Conservation (phyloP, 1,140 invertebrate species). For the Eufriesea mexicana region DNA sequence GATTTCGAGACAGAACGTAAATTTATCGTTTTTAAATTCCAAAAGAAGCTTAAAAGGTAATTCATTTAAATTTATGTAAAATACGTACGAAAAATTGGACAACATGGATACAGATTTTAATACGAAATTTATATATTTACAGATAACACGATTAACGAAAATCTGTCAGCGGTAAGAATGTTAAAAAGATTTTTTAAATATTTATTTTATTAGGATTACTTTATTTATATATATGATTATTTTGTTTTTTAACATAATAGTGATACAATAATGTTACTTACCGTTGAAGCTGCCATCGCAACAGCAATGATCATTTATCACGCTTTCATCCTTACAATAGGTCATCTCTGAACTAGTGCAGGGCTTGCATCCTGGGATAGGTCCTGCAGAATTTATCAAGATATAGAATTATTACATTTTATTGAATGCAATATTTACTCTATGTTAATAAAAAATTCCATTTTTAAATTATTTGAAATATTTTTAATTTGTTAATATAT, state of each 20-base stretch:
- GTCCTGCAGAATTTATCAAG: conserved; percentile 77
- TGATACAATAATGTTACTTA: conserved; percentile 49
- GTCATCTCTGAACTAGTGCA: conserved; percentile 85
- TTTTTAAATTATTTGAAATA: neutral
- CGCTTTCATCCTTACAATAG: conserved; percentile 85
- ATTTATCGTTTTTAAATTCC: too few species aligned
- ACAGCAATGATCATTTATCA: conserved; percentile 88
- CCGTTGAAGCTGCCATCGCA: conserved; percentile 83
- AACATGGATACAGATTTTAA: too few species aligned
- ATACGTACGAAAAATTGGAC: too few species aligned
- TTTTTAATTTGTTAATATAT: neutral
- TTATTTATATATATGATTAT: too few species aligned
- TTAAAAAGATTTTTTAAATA: neutral
- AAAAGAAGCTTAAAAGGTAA: too few species aligned
- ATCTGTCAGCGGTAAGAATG: too few species aligned
- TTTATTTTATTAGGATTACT: too few species aligned
- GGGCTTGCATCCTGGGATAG: conserved; percentile 84
- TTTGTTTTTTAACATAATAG: neutral
- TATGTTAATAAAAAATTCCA: neutral
- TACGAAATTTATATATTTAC: too few species aligned
- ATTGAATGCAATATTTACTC: neutral
- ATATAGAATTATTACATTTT: neutral
- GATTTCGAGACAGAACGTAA: too few species aligned
- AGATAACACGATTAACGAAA: too few species aligned
- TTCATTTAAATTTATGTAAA: too few species aligned